Percentiles rank a stretch among this genome's conserved stretches.
phyloP scores from a whole-genome alignment of 92 coral and sea anemone species.

The Zoanthus sociatus region DNA sequence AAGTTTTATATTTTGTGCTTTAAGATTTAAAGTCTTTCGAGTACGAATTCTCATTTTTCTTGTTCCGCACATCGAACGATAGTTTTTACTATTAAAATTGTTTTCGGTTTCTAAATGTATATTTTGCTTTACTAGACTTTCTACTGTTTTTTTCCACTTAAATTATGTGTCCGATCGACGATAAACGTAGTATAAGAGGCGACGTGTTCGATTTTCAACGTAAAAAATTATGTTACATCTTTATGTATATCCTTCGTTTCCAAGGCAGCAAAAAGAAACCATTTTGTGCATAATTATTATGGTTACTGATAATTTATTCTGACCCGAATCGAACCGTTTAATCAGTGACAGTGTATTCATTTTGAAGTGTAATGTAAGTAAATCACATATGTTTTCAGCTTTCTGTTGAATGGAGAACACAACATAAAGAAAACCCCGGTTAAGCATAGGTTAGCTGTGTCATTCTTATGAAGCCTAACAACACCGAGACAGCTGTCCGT shows the following conservation, averaged over 20 bases:
- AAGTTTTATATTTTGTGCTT: too few relatives aligned
- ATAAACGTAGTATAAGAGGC: not conserved
- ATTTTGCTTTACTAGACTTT: not conserved
- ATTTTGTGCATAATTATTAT: constrained; percentile 41
- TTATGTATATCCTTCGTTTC: constrained; percentile 26
- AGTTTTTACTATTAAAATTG: not conserved
- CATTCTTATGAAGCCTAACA: too few relatives aligned
- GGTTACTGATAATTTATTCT: not conserved
- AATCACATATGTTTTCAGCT: too few relatives aligned
- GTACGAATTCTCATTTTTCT: not conserved
- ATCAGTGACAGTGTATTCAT: too few relatives aligned
- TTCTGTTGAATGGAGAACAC: too few relatives aligned
- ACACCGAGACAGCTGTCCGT: too few relatives aligned
- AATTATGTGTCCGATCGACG: not conserved
- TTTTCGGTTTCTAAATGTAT: not conserved
- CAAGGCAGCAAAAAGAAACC: constrained; percentile 24
- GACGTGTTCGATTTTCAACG: not conserved
- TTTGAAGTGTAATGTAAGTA: too few relatives aligned
- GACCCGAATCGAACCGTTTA: not conserved
- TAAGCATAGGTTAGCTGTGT: too few relatives aligned
- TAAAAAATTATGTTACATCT: constrained; percentile 16
- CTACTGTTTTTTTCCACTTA: not conserved
- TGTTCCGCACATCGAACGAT: not conserved
- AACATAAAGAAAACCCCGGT: too few relatives aligned
- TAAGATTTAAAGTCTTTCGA: not conserved